These are phyloP conservation scores for Tribolium madens DNA, from an alignment of 1,140 invertebrate genomes.

Conservation along the genomic window DNA sequence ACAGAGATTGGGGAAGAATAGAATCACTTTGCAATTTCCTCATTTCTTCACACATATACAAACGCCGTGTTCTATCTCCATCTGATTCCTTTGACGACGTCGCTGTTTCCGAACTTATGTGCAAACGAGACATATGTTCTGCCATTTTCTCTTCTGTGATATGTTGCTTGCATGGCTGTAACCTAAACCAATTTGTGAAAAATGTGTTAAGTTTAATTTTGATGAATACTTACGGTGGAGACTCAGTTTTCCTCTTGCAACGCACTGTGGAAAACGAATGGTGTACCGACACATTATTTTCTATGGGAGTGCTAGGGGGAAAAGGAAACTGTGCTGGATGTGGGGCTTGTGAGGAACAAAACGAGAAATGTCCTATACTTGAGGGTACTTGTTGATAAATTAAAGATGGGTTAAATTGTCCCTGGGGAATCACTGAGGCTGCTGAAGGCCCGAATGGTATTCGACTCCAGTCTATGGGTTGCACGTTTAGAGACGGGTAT, in stretches of 20 bases:
- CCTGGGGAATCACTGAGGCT: background rate
- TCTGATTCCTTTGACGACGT: constrained; percentile 57
- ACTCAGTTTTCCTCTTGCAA: constrained; percentile 61
- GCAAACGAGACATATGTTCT: constrained; percentile 78
- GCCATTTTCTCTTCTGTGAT: constrained; percentile 86
- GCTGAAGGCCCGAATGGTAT: constrained; percentile 31
- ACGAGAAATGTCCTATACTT: constrained; percentile 49
- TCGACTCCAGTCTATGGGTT: constrained; percentile 47
- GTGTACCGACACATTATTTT: constrained; percentile 12
- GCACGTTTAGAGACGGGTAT: constrained; percentile 49
- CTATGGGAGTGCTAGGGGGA: constrained; percentile 28
- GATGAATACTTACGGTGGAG: constrained; percentile 58
- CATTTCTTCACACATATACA: constrained; percentile 75
- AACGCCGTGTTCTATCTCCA: constrained; percentile 54
- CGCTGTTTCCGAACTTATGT: constrained; percentile 70
- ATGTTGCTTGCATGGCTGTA: constrained; percentile 75
- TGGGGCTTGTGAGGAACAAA: constrained; percentile 36
- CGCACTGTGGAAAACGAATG: constrained; percentile 30
- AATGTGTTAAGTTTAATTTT: background rate
- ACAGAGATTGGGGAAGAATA: constrained; percentile 71
- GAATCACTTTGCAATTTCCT: constrained; percentile 73
- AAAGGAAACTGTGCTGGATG: constrained; percentile 54
- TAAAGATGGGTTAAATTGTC: constrained; percentile 12
- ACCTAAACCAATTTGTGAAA: constrained; percentile 50
- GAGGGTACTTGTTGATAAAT: constrained; percentile 5